Evolutionary conservation across 1,140 invertebrate genomes (phyloP).

Genomic region (Aphaenogaster floridana): DNA sequence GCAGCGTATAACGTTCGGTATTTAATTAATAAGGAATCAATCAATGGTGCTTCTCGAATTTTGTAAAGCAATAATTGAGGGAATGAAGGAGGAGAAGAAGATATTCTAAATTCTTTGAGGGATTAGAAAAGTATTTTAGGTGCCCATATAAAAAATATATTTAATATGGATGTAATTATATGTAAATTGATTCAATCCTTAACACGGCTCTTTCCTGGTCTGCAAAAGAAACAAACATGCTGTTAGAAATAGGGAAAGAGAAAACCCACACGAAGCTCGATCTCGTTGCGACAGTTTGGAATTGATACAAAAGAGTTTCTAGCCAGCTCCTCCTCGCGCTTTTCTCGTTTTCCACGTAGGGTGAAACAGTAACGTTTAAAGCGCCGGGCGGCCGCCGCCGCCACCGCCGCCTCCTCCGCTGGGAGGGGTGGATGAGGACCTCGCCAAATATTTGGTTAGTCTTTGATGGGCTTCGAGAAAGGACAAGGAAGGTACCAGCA

Average conservation of each 20-base stretch:
- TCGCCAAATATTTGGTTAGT: conserved; percentile 86
- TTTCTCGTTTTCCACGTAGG: conserved; percentile 45
- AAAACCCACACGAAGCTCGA: conserved; percentile 37
- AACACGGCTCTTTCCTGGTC: neutral
- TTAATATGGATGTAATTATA: neutral
- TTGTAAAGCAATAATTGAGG: conserved; percentile 68
- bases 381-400: conserved; percentile 19
- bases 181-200: conserved; percentile 5
- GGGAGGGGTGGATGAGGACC: conserved; percentile 78
- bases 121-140: neutral
- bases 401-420: conserved; percentile 48
- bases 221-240: neutral
- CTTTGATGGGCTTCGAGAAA: conserved; percentile 77
- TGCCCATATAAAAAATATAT: neutral
- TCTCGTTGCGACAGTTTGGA: conserved; percentile 65
- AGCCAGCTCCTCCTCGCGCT: conserved; percentile 7
- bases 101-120: neutral
- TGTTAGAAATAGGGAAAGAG: conserved; percentile 19
- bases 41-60: conserved; percentile 75
- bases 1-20: conserved; percentile 67
- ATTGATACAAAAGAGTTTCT: conserved; percentile 74
- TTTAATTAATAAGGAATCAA: conserved; percentile 85
- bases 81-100: neutral
- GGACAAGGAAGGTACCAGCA: conserved; percentile 67
- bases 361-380: conserved; percentile 76